Evolutionary conservation across 2,797 vertebrate genomes (phyloP), one percentile per base, ranked within the genome.

Genomic region (Coregonus suidteri): DNA sequence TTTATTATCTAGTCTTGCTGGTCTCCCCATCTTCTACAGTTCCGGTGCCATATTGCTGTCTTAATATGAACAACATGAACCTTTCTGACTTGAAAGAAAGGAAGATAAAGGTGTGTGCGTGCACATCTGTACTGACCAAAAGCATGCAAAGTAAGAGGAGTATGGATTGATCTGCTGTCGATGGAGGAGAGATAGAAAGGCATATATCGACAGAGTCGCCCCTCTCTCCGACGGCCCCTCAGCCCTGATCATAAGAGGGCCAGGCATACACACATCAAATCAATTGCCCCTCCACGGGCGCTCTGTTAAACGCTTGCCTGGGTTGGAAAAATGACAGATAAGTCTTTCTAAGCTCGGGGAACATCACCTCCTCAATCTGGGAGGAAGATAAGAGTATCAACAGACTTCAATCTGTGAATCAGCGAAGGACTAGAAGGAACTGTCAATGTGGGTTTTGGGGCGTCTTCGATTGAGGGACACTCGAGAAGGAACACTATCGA

Each of bases 161-260:
- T 76, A 87, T 79, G 79, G 85, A 86, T 81, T 59, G 51, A 81
- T 62, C 74, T 62, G 77, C 53, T 75, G 34, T 81, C 52, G 75
- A 68, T 72, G 77, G n/a, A 65, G 79, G 68, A 2, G 59, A 64
- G 66, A 31, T 25, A 41, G 20, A 66, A 59, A 25, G 77, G 0
- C 47, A 35, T 76, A 72, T 79, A 82, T 83, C 2, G 86, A 87
- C 70, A 25, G 79, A 25, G 79, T 11, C 30, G 18, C 37, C 62
- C 77, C 52, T 4, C 69, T 62, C 67, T 78, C 71, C 25, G 18
- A 74, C 77, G 75, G 79, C 79, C 68, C 35, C 18, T n/a, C 68
- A 18, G 34, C 35, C 68, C 68, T 6, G 16, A 2, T 71, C 3
- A 71, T 47, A 51, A 20, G 41, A 71, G 20, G 35, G 41, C 41